Conservation (phyloP, 2,888 invertebrate species). For the Eupelmus urozonus region DNA sequence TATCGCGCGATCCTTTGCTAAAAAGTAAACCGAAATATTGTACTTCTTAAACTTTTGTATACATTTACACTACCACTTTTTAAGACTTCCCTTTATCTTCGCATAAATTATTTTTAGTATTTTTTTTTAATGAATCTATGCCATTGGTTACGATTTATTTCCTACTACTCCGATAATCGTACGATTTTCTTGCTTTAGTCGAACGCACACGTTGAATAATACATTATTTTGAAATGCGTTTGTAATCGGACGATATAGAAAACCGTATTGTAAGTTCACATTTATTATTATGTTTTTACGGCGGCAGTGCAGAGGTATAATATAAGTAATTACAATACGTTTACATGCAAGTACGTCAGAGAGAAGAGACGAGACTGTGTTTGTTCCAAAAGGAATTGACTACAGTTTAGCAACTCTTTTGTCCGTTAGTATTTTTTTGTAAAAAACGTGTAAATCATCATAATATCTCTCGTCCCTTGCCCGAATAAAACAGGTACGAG, state of each 20-base stretch:
- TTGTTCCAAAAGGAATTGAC: conserved; percentile 47
- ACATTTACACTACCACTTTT: conserved; percentile 11
- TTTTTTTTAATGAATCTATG: conserved; percentile 19
- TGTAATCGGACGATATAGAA: conserved; percentile 47
- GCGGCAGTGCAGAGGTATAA: conserved; percentile 75
- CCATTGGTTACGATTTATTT: conserved; percentile 28
- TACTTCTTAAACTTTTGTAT: conserved; percentile 18
- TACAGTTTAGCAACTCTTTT: conserved; percentile 37
- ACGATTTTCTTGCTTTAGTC: conserved; percentile 16
- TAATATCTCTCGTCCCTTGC: conserved; percentile 24
- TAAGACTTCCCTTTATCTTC: not conserved
- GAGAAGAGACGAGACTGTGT: conserved; percentile 49
- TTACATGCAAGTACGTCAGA: conserved; percentile 49
- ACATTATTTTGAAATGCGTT: conserved; percentile 12
- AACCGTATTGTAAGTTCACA: conserved; percentile 50
- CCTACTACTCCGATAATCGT: conserved; percentile 7
- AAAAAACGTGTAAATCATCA: conserved; percentile 55
- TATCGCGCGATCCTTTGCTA: conserved; percentile 5
- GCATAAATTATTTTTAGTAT: not conserved
- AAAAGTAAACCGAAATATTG: conserved; percentile 15
- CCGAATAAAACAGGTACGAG: conserved; percentile 39
- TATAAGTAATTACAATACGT: conserved; percentile 60
- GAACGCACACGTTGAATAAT: conserved; percentile 2
- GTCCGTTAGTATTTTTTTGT: conserved; percentile 26
- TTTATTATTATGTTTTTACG: conserved; percentile 66